phyloP scores from a whole-genome alignment of 1,140 invertebrate species.

The Bombus confusus region DNA sequence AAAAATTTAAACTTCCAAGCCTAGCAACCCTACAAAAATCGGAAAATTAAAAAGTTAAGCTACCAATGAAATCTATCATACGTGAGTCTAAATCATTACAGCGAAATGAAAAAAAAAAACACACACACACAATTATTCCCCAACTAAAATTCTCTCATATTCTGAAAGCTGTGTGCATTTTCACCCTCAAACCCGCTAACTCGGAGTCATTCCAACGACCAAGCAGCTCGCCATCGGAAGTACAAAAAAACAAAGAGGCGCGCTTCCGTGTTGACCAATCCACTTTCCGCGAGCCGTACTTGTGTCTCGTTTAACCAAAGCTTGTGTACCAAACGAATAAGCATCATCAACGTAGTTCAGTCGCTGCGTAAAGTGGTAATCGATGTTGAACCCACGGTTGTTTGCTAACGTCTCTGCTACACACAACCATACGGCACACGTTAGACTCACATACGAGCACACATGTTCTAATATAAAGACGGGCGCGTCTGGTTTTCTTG shows the following conservation, averaged over 20 bases:
- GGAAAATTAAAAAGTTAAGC: no score
- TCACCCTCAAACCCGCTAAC: background rate
- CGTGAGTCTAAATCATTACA: background rate
- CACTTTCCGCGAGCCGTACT: background rate
- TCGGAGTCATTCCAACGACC: background rate
- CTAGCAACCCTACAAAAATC: no score
- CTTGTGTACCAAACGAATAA: slow-evolving; percentile 26
- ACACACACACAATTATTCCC: background rate
- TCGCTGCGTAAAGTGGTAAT: slow-evolving; percentile 42
- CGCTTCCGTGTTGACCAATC: background rate
- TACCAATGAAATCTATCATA: no score
- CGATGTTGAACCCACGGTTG: slow-evolving; percentile 28
- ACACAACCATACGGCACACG: background rate
- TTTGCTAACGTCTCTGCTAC: slow-evolving; percentile 4
- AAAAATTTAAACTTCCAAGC: no score
- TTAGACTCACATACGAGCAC: no score
- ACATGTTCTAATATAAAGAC: no score
- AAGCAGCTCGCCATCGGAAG: background rate
- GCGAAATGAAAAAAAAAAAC: background rate
- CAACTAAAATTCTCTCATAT: background rate
- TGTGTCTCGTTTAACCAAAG: slow-evolving; percentile 11
- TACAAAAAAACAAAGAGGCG: slow-evolving; percentile 6
- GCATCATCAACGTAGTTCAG: slow-evolving; percentile 28
- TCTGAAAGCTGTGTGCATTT: background rate
- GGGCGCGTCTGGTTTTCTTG: no score